Base-by-base conservation (phyloP, 2,113 vertebrate genomes). In the Ellobius talpinus region DNA sequence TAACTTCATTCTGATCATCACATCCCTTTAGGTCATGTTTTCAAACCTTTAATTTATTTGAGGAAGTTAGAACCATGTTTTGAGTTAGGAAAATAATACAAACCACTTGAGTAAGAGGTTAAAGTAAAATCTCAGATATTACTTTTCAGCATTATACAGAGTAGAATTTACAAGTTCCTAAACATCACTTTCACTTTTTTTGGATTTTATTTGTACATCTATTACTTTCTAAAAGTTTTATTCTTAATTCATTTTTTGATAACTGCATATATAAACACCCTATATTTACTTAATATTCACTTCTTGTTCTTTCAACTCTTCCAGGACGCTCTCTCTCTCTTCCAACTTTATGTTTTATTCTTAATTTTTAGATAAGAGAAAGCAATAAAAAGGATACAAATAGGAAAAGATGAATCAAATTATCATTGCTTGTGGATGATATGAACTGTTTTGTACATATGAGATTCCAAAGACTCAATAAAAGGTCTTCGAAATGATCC, bases 1-100 rank as follows among this genome's bases (percentile, higher is more conserved):
- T 74, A 96, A 94, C 8, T 92, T 81, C 63, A 39, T n/a, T 66
- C 72, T 74, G 68, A 36, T 78, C 74, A 74, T 74, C 87, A 90
- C 16, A 70, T n/a, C 92, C 11, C 76, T 90, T 33, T 78, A 78
- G 10, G 58, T 19, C 63, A 45, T 89, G 47, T 96, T 97, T 97
- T 91, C 70, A 91, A 72, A 63, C 91, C 12, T 90, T 96, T 93
- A 52, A 87, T 45, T 96, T 93, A 87, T 90, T 55, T 77, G 79
- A 70, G 90, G 65, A 92, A 93, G 87, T 58, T 81, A 87, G 13
- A 31, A 31, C 72, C 68, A 0, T 93, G 58, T 93, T 95, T 97
- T 91, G 42, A 93, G 58, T 96, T 94, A 90, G 29, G 10, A 79
- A 85, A 45, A 90, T 92, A 72, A 42, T 90, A 58, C 39, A 87